Evolutionary conservation across 2,113 vertebrate species (phyloP).

Genomic region (Chauna torquata): DNA sequence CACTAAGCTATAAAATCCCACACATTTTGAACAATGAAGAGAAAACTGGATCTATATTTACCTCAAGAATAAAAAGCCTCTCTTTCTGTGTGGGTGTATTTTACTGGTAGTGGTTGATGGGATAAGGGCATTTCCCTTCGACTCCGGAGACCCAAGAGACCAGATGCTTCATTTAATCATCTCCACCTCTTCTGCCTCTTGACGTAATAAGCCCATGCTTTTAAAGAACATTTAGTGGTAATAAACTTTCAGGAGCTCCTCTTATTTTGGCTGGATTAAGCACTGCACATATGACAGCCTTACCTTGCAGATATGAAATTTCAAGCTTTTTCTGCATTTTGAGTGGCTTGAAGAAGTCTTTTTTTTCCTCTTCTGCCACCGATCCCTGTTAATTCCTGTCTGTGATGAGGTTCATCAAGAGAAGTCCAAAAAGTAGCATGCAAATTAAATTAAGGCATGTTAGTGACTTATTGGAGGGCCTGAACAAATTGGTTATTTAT

Average conservation of each 20-base stretch:
- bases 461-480: not conserved
- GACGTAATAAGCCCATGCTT: not conserved
- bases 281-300: not conserved
- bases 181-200: constrained; percentile 20
- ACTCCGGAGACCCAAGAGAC: constrained; percentile 16
- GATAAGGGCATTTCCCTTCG: constrained; percentile 28
- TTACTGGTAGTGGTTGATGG: constrained; percentile 35
- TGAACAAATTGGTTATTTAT: constrained; percentile 22
- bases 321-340: constrained; percentile 5
- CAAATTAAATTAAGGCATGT: constrained; percentile 32
- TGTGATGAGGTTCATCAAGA: not conserved
- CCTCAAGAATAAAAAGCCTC: constrained; percentile 48
- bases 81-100: constrained; percentile 28
- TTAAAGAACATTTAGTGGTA: constrained; percentile 30
- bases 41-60: constrained; percentile 57
- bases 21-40: constrained; percentile 59
- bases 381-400: not conserved
- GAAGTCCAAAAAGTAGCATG: not conserved
- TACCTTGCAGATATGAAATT: not conserved
- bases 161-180: constrained; percentile 40
- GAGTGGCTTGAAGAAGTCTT: not conserved
- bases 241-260: constrained; percentile 33
- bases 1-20: constrained; percentile 55
- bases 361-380: not conserved
- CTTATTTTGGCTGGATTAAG: constrained; percentile 33